Evolutionary conservation across 2,797 vertebrate genomes (phyloP), one percentile per base, ranked within the genome.

Genomic region (Lepilemur ruficaudatus): DNA sequence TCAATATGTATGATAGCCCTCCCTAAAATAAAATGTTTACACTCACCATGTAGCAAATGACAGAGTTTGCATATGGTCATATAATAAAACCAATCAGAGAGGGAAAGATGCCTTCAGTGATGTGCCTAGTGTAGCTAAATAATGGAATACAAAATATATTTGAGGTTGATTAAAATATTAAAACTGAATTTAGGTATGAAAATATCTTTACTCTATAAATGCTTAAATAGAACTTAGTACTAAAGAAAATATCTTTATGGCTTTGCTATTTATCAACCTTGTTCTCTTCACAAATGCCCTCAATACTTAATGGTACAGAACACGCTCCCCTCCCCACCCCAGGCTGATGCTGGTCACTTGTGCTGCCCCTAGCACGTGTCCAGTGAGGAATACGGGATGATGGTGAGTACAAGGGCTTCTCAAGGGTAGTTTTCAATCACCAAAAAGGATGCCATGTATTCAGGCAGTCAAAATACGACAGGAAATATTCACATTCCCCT

Each of bases 31-130:
- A 98, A 98, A 98, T 96, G 98, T 98, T 98, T 98, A 97, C 87
- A 95, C 98, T 98, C 98, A 98, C 97, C 98, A 84, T 96, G 96
- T 98, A 98, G 98, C 98, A 98, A 98, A 97, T 98, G 98, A 98
- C 98, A 98, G 98, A 98, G 98, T 98, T 98, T 98, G 98, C 98
- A 98, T 98, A 98, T 98, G 98, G 97, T 98, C 98, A 97, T 98
- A 98, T 98, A 95, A 92, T 98, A 98, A 98, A 98, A 98, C 97
- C 98, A 98, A 98, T 98, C 98, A 98, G 98, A 98, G 98, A 98
- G 98, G 97, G 97, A 98, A 98, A 98, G 98, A 98, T 98, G 97
- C 98, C 97, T 98, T 98, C 97, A 98, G 96, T 98, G 98, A 96
- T 97, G 96, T 98, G 98, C 97, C 95, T 97, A 96, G 96, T 97